These are phyloP conservation scores for Lutra lutra DNA, from an alignment of 2,797 vertebrate genomes.

Conservation along the genomic window DNA sequence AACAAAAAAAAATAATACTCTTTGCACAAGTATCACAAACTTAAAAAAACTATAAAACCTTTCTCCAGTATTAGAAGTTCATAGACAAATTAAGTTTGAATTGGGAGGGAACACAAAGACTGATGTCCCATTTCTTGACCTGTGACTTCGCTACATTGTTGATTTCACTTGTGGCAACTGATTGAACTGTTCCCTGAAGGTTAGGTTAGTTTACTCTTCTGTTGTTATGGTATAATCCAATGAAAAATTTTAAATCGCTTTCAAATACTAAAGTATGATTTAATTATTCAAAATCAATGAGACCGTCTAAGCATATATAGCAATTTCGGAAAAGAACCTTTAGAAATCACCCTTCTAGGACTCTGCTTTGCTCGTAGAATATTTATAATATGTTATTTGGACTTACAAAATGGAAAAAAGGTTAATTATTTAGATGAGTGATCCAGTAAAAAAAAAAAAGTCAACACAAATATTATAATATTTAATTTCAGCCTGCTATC, in stretches of 20 bases:
- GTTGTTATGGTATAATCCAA: background rate
- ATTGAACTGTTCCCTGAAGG: background rate
- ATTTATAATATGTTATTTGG: background rate
- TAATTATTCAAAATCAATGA: background rate
- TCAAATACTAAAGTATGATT: background rate
- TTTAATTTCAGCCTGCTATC: constrained; percentile 61
- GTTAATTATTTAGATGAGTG: constrained; percentile 51
- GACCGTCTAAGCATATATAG: background rate
- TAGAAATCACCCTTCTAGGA: background rate
- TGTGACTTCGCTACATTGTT: background rate
- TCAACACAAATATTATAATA: constrained; percentile 61
- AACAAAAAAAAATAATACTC: background rate
- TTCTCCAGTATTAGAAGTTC: background rate
- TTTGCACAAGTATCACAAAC: background rate
- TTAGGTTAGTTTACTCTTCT: background rate
- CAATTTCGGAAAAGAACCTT: background rate
- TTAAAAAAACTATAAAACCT: background rate
- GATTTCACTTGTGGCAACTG: background rate
- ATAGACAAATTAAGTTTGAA: background rate
- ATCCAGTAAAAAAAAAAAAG: background rate
- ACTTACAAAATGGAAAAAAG: background rate
- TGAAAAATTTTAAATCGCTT: background rate
- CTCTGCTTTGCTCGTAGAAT: background rate
- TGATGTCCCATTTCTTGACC: background rate
- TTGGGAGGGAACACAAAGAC: background rate